Evolutionary conservation across 2,113 vertebrate genomes (phyloP), one percentile per base, ranked within the genome.

Genomic region (Pseudolaguvia tuberculata): DNA sequence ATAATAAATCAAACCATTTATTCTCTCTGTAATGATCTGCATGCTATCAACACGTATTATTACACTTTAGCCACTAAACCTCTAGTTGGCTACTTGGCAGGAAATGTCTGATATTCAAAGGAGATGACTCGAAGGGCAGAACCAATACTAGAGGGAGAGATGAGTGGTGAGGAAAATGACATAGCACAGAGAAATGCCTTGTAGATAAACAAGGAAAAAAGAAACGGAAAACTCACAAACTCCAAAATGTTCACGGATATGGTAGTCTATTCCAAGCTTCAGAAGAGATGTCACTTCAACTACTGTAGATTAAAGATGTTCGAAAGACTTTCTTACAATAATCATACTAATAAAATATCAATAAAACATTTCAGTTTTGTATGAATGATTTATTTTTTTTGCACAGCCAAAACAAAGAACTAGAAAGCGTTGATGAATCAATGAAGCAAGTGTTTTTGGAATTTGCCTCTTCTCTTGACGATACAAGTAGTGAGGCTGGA

Each of bases 101-200:
- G 52, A 69, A 69, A 52, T 35, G 7, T 51, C 17, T 1, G 52
- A 31, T 31, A 69, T 52, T 69, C 12, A 69, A 69, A 52, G 8
- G 6, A 50, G 65, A 18, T 11, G 45, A 31, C 66, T 35, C 18
- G 18, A 68, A 31, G 47, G 66, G 48, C 17, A 68, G 48, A 68
- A n/a, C 17, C 47, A 69, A 35, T 52, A 51, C 11, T 4, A 35
- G 25, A n/a, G 12, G 9, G 27, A 69, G 47, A 69, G 48, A 35
- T 52, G 27, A 52, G 11, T 39, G 48, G 48, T 52, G 67, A 52
- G 27, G n/a, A 69, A 69, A 69, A 69, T 69, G 27, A 69, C 27
- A 29, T 2, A 69, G 47, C 25, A 29, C 25, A 31, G 23, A 52
- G 1, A 2, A 29, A 68, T 51, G 0, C 18, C 27, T 69, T 52